phyloP scores from a whole-genome alignment of 1,140 invertebrate species.

The Calliphora vicina region DNA sequence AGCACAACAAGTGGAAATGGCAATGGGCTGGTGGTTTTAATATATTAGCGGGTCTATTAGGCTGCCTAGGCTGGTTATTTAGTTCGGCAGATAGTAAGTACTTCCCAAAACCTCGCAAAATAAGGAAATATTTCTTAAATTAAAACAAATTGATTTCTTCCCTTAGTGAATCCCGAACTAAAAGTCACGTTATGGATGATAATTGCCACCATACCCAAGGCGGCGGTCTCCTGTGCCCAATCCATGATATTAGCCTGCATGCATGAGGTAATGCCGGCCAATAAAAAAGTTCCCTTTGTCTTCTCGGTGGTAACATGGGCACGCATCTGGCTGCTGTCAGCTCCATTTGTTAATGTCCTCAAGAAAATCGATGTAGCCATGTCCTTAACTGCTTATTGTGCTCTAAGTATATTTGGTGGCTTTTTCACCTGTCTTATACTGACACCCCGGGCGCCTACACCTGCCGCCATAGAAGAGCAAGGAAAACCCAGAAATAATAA shows the following conservation, averaged over 20 bases:
- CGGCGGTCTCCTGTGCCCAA: slow-evolving; percentile 56
- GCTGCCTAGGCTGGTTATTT: slow-evolving; percentile 58
- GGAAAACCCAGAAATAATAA: slow-evolving; percentile 5
- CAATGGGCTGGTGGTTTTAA: slow-evolving; percentile 60
- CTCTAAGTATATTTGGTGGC: slow-evolving; percentile 56
- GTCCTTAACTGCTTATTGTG: slow-evolving; percentile 54
- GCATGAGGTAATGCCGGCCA: slow-evolving; percentile 54
- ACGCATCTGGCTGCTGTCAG: slow-evolving; percentile 54
- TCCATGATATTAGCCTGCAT: slow-evolving; percentile 60
- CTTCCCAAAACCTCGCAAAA: background rate
- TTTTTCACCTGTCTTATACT: slow-evolving; percentile 55
- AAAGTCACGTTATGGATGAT: slow-evolving; percentile 60
- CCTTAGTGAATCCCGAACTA: slow-evolving; percentile 52
- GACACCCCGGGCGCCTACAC: slow-evolving; percentile 46
- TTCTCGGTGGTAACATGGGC: slow-evolving; percentile 61
- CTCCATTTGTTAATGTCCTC: slow-evolving; percentile 60
- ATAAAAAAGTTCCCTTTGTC: slow-evolving; percentile 56
- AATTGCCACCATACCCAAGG: slow-evolving; percentile 57
- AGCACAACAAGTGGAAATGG: slow-evolving; percentile 60
- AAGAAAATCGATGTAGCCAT: slow-evolving; percentile 54
- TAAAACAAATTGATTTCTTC: background rate
- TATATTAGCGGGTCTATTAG: slow-evolving; percentile 60
- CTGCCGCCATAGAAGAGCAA: background rate
- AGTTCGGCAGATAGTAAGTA: slow-evolving; percentile 36
- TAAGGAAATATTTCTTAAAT: slow-evolving; percentile 42